Base-by-base conservation (phyloP, 53 echinoderm and acorn worm genomes). In the Patiria pectinifera region DNA sequence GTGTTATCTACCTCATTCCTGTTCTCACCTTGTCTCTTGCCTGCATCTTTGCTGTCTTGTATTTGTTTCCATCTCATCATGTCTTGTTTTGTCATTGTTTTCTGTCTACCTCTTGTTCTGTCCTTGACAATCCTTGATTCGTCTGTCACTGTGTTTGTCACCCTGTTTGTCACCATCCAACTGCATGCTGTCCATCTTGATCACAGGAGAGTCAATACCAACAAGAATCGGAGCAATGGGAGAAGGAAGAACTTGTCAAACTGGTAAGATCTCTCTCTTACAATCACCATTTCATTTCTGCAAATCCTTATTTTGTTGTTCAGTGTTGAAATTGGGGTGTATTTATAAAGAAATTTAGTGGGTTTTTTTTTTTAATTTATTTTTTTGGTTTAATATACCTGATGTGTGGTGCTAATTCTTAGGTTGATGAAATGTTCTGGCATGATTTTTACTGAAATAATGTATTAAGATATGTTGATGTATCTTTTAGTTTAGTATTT, bases 231-330 rank as follows among this genome's bases (percentile, higher is more conserved):
- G 95, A 95, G 9, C 88, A 95, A 77, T 98, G 95, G 94, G 98
- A 98, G 74, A 89, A 94, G 82, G 98, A 98, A 85, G 96, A 98
- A 59, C 93, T 98, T 16, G 93, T 83, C 63, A 96, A 98, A 93
- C 45, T 98, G 96, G 98, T 98, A 94, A 94, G 98, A 48, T 62
- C 21, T 70, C 59, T 23, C n/a, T 85, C 71, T 74, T 80, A 82
- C 48, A 15, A 58, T 59, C 3, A 22, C 19, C 59, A 2, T 18
- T 77, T 25, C 24, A 77, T 8, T 8, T 11, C 26, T 44, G 10
- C 79, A 78, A 78, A 78, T 12, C 47, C 79, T 78, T 78, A n/a
- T 77, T 77, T 44, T 35, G 21, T 15, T 15, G 53, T 53, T 53
- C 8, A 8, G 53, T 53, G 53, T 53, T 53, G 35, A 35, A 35